Base-by-base conservation (phyloP, 1,140 invertebrate genomes). In the Apolygus lucorum region DNA sequence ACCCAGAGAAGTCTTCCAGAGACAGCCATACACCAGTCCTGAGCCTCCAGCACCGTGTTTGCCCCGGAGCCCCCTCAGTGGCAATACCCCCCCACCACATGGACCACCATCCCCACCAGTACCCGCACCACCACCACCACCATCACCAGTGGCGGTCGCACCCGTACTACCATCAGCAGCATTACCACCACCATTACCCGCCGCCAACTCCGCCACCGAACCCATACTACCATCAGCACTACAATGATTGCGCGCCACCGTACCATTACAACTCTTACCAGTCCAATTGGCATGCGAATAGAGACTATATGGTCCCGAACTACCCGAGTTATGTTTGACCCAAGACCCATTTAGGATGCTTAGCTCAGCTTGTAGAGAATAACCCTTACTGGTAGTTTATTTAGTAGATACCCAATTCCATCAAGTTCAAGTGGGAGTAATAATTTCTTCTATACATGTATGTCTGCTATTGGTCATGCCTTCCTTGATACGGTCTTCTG, bases 351-450 rank as follows among this genome's bases (percentile, higher is more conserved):
- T 67, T 74, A 52, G 71, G 71, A 24, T 72, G 69, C 62, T 64
- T 74, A 59, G 71, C 71, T 52, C 66, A 72, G 54, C 64, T 74
- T 25, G 73, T 74, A 21, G 73, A 74, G 49, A 74, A 74, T 24
- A 73, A 68, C 54, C 68, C 68, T 21, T 72, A 72, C 65, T 72
- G 71, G 71, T 72, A n/a, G n/a, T n/a, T n/a, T n/a, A n/a, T n/a
- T n/a, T n/a, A n/a, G n/a, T n/a, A n/a, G n/a, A n/a, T n/a, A n/a
- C n/a, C n/a, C n/a, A n/a, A n/a, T n/a, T n/a, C n/a, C n/a, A n/a
- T n/a, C n/a, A n/a, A n/a, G n/a, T n/a, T n/a, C n/a, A n/a, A n/a
- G n/a, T n/a, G n/a, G n/a, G n/a, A n/a, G n/a, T n/a, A n/a, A n/a
- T n/a, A n/a, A n/a, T n/a, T n/a, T n/a, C n/a, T n/a, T n/a, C n/a